A percentile compares a stretch with the other conserved stretches of the same genome.
Conservation (phyloP, 2,797 vertebrate genomes). For the Sebastes vulpes region DNA sequence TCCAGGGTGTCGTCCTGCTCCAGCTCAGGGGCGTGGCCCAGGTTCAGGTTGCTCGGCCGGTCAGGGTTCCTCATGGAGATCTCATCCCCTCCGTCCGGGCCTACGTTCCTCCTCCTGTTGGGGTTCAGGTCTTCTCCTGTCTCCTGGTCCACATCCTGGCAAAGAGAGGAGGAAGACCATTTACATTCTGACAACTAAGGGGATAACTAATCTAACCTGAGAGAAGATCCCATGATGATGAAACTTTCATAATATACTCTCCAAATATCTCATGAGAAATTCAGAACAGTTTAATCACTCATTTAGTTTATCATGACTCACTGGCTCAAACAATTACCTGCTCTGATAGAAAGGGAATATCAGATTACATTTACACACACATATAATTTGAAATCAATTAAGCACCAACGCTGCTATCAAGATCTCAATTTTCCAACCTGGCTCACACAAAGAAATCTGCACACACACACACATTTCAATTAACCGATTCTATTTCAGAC, state of each 20-base stretch:
- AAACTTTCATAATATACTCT: not conserved
- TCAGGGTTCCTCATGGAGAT: constrained; percentile 95
- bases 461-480: not conserved
- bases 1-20: constrained; percentile 95
- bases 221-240: not conserved
- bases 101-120: constrained; percentile 92
- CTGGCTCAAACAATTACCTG: not conserved
- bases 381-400: not conserved
- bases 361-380: not conserved
- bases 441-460: not conserved
- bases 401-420: not conserved
- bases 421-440: not conserved
- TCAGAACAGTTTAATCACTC: not conserved
- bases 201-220: too few species aligned
- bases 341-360: not conserved
- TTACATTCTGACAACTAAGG: not conserved
- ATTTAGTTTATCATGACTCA: not conserved
- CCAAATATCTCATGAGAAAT: not conserved
- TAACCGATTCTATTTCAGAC: not conserved
- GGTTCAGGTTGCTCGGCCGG: constrained; percentile 92
- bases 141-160: constrained; percentile 97
- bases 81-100: constrained; percentile 91
- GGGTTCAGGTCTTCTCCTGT: constrained; percentile 97
- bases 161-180: not conserved
- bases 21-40: constrained; percentile 92